Base-by-base conservation (phyloP, 2,797 vertebrate genomes). In the Philypnodon macrostomus region DNA sequence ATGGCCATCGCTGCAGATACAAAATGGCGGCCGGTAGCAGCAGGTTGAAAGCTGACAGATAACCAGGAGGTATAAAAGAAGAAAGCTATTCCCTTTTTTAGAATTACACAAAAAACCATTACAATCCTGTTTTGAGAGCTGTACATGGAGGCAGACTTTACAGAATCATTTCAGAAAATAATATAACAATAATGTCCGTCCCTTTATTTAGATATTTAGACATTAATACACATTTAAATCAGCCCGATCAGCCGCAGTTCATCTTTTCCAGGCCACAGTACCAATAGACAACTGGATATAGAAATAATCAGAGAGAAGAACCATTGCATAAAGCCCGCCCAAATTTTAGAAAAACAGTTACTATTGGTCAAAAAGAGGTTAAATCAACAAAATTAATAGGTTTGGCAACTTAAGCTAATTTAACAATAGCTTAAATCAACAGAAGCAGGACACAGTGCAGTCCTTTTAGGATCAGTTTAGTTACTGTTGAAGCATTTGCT, bases 101-200 rank as follows among this genome's bases (percentile, higher is more conserved):
- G 32, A 54, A 76, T 59, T 41, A 58, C 49, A 78, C 46, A 63
- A 32, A 59, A 59, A 52, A 54, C 63, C 48, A 58, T 60, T 69
- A n/a, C 63, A 77, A 73, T 73, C 72, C 62, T 72, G 72, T 64
- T 81, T 78, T 75, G 73, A 79, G 57, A 83, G 71, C 77, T 78
- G 64, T 64, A 75, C 73, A 69, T 11, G 67, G 29, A 72, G 58
- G 53, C 52, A 71, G 47, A 67, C 35, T 26, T 26, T 14, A 23
- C 6, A 15, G 26, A 15, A 64, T 63, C 73, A 41, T 41, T 41
- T 41, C 3, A 23, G 21, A 23, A 6, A 27, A 41, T n/a, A 41
- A 41, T 23, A 41, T 41, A 41, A 41, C 27, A 41, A 27, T 26
- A 10, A 26, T 12, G n/a, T n/a, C n/a, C n/a, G 34, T 79, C 57